Conservation (phyloP, 2,113 vertebrate genomes). For the Puntigrus tetrazona region DNA sequence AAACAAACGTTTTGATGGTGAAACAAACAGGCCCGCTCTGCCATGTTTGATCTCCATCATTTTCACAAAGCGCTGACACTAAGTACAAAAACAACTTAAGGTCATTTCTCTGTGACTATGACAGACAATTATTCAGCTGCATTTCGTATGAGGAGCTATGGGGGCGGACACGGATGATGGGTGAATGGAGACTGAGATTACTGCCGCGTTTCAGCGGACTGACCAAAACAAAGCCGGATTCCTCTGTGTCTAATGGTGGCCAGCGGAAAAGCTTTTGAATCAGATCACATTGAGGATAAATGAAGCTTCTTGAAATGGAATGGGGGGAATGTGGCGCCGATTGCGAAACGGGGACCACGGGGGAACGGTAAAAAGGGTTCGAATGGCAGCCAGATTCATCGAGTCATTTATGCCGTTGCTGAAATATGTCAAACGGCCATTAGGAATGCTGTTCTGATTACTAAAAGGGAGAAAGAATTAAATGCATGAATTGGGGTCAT, state of each 20-base stretch:
- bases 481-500: background rate
- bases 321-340: background rate
- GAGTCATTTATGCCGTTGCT: constrained; percentile 9
- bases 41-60: constrained; percentile 40
- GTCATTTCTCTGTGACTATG: constrained; percentile 30
- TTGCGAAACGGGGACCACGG: background rate
- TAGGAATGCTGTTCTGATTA: constrained; percentile 9
- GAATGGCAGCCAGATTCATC: constrained; percentile 11
- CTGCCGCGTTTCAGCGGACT: background rate
- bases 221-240: constrained; percentile 15
- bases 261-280: constrained; percentile 14
- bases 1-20: constrained; percentile 23
- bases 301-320: constrained; percentile 19
- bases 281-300: constrained; percentile 24
- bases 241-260: constrained; percentile 15
- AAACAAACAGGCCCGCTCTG: constrained; percentile 25
- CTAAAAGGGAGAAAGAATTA: background rate
- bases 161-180: constrained; percentile 27
- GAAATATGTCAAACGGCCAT: constrained; percentile 15
- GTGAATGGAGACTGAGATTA: constrained; percentile 25
- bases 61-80: constrained; percentile 27
- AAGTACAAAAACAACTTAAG: constrained; percentile 34
- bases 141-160: constrained; percentile 16
- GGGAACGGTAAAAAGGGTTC: background rate
- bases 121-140: constrained; percentile 36